Percentiles rank a stretch among this genome's conserved stretches.
These are phyloP conservation scores for Brachionus manjavacas DNA, from an alignment of 1,140 invertebrate species.

Conservation along the genomic window DNA sequence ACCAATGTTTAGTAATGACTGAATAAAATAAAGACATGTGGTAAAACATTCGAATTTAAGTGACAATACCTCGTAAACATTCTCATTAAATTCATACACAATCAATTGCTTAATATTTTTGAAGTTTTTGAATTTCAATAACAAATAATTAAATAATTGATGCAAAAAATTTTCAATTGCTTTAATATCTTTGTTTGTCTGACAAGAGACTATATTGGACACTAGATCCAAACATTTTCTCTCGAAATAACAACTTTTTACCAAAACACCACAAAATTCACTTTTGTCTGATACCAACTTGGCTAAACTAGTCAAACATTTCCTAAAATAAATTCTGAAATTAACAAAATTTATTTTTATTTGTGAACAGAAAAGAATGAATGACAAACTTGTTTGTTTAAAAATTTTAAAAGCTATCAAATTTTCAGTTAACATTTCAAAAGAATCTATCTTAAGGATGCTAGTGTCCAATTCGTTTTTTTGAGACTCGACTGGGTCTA, in stretches of 20 bases:
- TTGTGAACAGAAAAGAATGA: neutral
- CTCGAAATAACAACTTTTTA: neutral
- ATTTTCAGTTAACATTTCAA: neutral
- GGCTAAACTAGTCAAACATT: neutral
- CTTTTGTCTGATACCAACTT: neutral
- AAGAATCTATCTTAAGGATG: neutral
- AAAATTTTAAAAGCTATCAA: neutral
- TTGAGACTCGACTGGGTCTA: neutral
- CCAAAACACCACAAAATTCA: neutral
- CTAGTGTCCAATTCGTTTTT: too few relatives aligned
- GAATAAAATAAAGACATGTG: neutral
- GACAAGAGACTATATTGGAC: neutral
- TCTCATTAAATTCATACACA: neutral
- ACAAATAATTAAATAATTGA: neutral
- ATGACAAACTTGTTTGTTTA: neutral
- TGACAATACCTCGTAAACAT: neutral
- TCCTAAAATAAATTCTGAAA: conserved; percentile 1
- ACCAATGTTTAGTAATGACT: neutral
- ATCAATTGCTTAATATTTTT: neutral
- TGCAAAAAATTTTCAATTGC: neutral
- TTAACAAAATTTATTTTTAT: neutral
- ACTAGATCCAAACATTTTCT: neutral
- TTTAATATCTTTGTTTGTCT: neutral
- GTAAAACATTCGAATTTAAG: neutral
- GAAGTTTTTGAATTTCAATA: neutral